These are phyloP conservation scores for Drosophila mercatorum DNA, from an alignment of 2,888 invertebrate genomes.

Conservation along the genomic window DNA sequence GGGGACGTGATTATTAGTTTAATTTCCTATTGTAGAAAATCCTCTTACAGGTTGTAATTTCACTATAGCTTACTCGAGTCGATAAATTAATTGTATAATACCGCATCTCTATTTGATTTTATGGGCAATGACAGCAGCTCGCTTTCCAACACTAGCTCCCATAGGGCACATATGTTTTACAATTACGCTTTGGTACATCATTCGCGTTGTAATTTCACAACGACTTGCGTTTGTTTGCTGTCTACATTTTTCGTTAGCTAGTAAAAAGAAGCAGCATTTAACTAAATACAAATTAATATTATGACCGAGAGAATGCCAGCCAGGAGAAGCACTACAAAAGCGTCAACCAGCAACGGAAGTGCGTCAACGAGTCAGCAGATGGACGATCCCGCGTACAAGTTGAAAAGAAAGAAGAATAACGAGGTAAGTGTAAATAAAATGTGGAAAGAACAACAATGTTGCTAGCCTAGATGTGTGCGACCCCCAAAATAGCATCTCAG, in stretches of 20 bases:
- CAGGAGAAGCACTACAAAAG: conserved; percentile 76
- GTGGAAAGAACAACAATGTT: conserved; percentile 36
- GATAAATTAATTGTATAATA: conserved; percentile 53
- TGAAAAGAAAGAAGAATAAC: conserved; percentile 84
- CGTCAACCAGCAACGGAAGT: conserved; percentile 39
- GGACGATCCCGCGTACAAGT: conserved; percentile 77
- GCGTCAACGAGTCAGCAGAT: conserved; percentile 66
- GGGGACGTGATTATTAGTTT: conserved; percentile 30
- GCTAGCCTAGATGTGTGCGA: conserved; percentile 43
- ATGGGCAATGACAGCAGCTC: conserved; percentile 19
- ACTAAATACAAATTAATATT: conserved; percentile 80
- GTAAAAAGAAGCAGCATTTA: conserved; percentile 9
- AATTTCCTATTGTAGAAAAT: conserved; percentile 35
- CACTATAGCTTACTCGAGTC: conserved; percentile 23
- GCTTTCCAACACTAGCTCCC: conserved; percentile 56
- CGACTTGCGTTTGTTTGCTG: conserved; percentile 33
- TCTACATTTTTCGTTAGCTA: conserved; percentile 43
- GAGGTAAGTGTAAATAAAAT: conserved; percentile 70
- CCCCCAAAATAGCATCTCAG: conserved; percentile 58
- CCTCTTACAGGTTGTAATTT: conserved; percentile 7
- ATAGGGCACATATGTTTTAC: conserved; percentile 61
- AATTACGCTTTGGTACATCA: conserved; percentile 64
- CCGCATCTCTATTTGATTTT: conserved; percentile 44
- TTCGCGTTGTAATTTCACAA: conserved; percentile 74
- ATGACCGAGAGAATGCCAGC: conserved; percentile 83